Evolutionary conservation across 2,113 vertebrate species (phyloP).

Genomic region (Orientallactaga bullata): DNA sequence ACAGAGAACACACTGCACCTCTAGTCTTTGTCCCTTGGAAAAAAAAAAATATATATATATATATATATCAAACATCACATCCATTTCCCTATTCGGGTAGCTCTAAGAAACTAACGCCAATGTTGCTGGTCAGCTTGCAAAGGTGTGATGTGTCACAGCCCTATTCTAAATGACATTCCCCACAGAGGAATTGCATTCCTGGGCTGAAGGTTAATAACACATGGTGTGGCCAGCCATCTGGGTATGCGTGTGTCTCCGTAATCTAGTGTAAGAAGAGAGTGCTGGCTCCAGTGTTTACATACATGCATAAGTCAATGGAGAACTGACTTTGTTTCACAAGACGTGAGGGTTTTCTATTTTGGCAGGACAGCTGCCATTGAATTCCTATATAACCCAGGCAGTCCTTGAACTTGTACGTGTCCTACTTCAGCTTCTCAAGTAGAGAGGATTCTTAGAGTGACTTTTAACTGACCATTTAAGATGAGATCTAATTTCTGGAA

Average conservation of each 20-base stretch:
- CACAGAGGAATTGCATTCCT: neutral
- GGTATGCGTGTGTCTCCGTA: neutral
- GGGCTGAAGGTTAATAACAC: neutral
- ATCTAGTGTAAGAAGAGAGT: neutral
- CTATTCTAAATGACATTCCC: slow-evolving; percentile 14
- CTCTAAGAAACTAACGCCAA: neutral
- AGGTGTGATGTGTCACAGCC: neutral
- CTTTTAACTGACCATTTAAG: neutral
- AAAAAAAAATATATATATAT: too few species aligned
- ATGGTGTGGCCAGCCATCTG: neutral
- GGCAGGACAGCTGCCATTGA: neutral
- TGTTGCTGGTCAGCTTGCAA: neutral
- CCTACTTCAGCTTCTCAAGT: neutral
- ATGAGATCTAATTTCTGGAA: slow-evolving; percentile 8
- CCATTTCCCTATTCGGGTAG: neutral
- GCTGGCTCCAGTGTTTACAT: neutral
- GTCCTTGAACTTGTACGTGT: too few species aligned
- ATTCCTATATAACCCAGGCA: neutral
- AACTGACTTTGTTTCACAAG: neutral
- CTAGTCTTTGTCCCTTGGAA: neutral
- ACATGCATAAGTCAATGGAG: neutral
- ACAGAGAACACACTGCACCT: neutral
- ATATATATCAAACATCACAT: neutral
- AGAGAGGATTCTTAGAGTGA: neutral
- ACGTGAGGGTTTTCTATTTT: neutral